Evolutionary conservation across 2,888 invertebrate species (phyloP).

Genomic region (Pardosa pseudoannulata): DNA sequence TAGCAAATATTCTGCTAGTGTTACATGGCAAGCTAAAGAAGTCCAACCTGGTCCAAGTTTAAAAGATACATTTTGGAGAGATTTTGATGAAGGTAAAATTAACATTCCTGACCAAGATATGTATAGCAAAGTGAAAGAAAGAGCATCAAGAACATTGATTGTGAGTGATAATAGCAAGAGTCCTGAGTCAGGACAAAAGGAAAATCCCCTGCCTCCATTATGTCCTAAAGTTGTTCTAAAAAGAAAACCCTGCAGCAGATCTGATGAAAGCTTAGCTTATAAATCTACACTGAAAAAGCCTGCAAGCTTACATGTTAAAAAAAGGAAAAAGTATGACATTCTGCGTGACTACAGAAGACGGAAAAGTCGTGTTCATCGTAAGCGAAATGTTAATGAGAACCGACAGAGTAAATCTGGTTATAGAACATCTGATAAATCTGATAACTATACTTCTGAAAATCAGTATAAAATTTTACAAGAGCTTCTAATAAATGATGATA

Average conservation of each 20-base stretch:
- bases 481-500: slow-evolving; percentile 53
- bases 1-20: slow-evolving; percentile 4
- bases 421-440: slow-evolving; percentile 24
- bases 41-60: slow-evolving; percentile 29
- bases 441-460: slow-evolving; percentile 10
- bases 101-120: slow-evolving; percentile 76
- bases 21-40: slow-evolving; percentile 69
- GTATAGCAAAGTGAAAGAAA: slow-evolving; percentile 78
- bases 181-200: slow-evolving; percentile 39
- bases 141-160: slow-evolving; percentile 39
- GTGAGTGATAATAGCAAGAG: slow-evolving; percentile 27
- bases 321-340: slow-evolving; percentile 63
- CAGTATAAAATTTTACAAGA: slow-evolving; percentile 57
- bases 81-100: slow-evolving; percentile 77
- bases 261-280: slow-evolving; percentile 31
- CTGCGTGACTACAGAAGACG: slow-evolving; percentile 49
- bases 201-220: slow-evolving; percentile 27
- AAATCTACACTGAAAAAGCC: slow-evolving; percentile 55
- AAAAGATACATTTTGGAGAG: slow-evolving; percentile 77
- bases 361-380: slow-evolving; percentile 46
- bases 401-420: slow-evolving; percentile 22
- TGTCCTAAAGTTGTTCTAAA: slow-evolving; percentile 64
- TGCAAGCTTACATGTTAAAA: slow-evolving; percentile 42
- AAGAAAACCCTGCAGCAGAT: slow-evolving; percentile 46
- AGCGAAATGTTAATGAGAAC: slow-evolving; percentile 48